Evolutionary conservation across 2,797 vertebrate species (phyloP), one percentile per base, ranked within the genome.

Genomic region (Phataginus tetradactyla): DNA sequence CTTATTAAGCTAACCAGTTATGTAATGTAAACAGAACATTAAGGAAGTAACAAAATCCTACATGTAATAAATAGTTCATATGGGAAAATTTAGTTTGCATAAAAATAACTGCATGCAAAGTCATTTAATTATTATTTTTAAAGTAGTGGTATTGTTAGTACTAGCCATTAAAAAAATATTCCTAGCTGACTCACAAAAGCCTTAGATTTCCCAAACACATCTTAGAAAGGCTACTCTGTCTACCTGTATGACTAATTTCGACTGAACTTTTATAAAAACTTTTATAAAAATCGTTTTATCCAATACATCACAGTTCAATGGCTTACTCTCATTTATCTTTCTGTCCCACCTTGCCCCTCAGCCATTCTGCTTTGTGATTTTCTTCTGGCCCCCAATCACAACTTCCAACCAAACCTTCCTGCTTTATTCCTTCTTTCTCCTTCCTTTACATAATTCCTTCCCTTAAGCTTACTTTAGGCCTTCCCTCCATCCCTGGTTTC

Each of bases 71-170:
- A 86, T 80, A 32, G 42, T 90, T 96, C 90, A 94, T 64, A 83
- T 85, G 63, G 34, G 51, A 95, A 97, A 96, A 77, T 90, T 96
- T 95, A 97, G 94, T 96, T 90, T 87, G 57, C 59, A 91, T 91
- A 87, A 97, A 94, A 97, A 77, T 93, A 88, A 96, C 53, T 92
- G 86, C 95, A 98, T 97, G 95, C 96, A 95, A 96, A 93, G 42
- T 91, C 71, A 97, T 29, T 96, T 96, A 93, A 95, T 51, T 77
- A 85, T 80, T 93, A 95, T 90, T 94, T 96, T 90, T 86, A 91
- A 96, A 61, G 95, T 86, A 94, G 90, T 96, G 66, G 94, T 95
- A 90, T 1, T 96, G 86, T 96, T 98, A 97, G 93, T 97, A 74
- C 42, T 79, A 86, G 23, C 39, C 64, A 92, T 83, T 4, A 4